Base-by-base conservation (phyloP, 2,113 vertebrate genomes). In the Syngnathoides biaculeatus region DNA sequence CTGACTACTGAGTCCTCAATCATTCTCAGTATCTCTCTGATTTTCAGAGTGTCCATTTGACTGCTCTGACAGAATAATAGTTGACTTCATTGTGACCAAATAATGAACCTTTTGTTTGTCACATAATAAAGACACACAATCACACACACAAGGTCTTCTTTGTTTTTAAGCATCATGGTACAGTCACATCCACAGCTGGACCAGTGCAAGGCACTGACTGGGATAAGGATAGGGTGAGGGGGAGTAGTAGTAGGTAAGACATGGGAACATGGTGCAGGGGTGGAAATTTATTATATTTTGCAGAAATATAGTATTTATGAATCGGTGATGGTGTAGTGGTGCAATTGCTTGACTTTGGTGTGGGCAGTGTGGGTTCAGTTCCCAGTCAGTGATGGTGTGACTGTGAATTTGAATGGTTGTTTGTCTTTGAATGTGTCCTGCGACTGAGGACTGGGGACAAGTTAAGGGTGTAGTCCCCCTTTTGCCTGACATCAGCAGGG, bases 151-250 rank as follows among this genome's bases (percentile, higher is more conserved):
- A 58, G 45, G 89, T 87, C 74, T 86, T 79, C 91, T 91, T 92
- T 90, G 74, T 87, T 85, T 43, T 24, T 39, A 85, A 19, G 79
- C 72, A 68, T 86, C 78, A 64, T 92, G 90, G 90, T 91, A 94
- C 93, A 65, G 75, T 75, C 80, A 82, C 89, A 87, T 68, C 87
- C 81, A 84, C 91, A 92, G 92, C 91, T 92, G 92, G 80, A 74
- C 17, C 43, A 60, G 90, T 87, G 87, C 77, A 62, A 74, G 80
- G 77, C 74, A 42, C 87, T 86, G 89, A 75, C 86, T 66, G 86
- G 88, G 69, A 69, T 79, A 56, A 69, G 65, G 62, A 80, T 83
- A 84, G 82, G 88, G 53, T 26, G 42, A 30, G 20, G 24, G n/a
- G 4, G 19, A 15, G 57, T 5, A 27, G 24, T 12, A 22, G 53